These are phyloP conservation scores for Poeciliopsis gracilis DNA, from an alignment of 2,797 vertebrate genomes.

Conservation along the genomic window DNA sequence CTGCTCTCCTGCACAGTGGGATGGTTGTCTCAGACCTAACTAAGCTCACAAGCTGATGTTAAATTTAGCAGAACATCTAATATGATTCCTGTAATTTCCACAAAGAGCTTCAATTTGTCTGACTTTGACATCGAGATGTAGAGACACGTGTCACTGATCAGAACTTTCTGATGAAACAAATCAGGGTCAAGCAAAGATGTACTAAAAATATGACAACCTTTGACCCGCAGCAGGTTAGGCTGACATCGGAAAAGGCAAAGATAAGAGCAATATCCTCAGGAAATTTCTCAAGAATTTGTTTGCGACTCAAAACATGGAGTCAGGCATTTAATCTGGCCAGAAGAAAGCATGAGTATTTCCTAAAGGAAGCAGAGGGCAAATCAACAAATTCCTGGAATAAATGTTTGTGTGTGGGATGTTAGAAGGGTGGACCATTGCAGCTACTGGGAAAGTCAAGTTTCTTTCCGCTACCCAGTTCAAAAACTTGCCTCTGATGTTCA, in stretches of 20 bases:
- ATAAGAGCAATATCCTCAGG: slow-evolving; percentile 17
- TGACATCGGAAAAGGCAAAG: slow-evolving; percentile 24
- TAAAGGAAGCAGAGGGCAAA: slow-evolving; percentile 38
- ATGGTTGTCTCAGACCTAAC: not conserved
- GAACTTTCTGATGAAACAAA: slow-evolving; percentile 31
- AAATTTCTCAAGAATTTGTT: slow-evolving; percentile 37
- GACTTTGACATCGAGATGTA: slow-evolving; percentile 19
- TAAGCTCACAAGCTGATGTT: not conserved
- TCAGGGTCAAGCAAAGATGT: slow-evolving; percentile 12
- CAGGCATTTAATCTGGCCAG: slow-evolving; percentile 53
- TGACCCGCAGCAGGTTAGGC: slow-evolving; percentile 2
- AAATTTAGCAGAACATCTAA: slow-evolving; percentile 1
- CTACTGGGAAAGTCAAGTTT: slow-evolving; percentile 46
- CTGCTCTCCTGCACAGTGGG: slow-evolving; percentile 18
- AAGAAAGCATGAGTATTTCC: slow-evolving; percentile 54
- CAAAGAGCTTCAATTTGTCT: slow-evolving; percentile 14
- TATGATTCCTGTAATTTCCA: not conserved
- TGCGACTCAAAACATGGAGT: slow-evolving; percentile 22
- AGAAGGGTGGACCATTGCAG: slow-evolving; percentile 37
- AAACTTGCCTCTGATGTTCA: slow-evolving; percentile 13
- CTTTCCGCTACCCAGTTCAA: slow-evolving; percentile 29
- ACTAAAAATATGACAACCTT: slow-evolving; percentile 17
- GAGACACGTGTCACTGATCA: slow-evolving; percentile 24
- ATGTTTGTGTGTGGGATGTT: slow-evolving; percentile 57
- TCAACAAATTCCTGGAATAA: slow-evolving; percentile 59